Evolutionary conservation across 2,888 invertebrate genomes (phyloP).

Genomic region (Plebejus melissa): DNA sequence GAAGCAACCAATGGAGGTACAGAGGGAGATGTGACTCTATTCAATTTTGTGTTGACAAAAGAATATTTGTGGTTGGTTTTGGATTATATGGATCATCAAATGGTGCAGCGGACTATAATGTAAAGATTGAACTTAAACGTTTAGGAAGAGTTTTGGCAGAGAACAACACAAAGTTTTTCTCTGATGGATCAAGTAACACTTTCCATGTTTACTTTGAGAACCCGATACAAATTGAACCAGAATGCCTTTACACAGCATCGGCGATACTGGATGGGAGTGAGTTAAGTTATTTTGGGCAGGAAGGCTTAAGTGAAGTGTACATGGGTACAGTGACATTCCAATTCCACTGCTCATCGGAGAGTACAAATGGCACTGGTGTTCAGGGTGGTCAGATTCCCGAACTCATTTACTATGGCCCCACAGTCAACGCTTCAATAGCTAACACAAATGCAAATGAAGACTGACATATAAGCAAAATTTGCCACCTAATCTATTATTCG

Average conservation of each 20-base stretch:
- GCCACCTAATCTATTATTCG: conserved; percentile 56
- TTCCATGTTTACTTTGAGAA: conserved; percentile 91
- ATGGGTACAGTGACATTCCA: conserved; percentile 97
- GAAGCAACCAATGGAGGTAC: conserved; percentile 98
- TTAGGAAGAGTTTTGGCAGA: conserved; percentile 93
- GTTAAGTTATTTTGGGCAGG: conserved; percentile 97
- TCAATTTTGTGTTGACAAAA: conserved; percentile 96
- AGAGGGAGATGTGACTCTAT: conserved; percentile 97
- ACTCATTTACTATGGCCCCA: conserved; percentile 95
- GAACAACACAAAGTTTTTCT: conserved; percentile 95
- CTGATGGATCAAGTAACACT: conserved; percentile 97
- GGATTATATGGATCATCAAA: conserved; percentile 97
- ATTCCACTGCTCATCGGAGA: conserved; percentile 97
- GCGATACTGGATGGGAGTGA: conserved; percentile 96
- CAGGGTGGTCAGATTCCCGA: conserved; percentile 99
- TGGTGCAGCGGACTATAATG: conserved; percentile 96
- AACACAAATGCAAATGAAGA: conserved; percentile 70
- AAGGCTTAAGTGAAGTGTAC: conserved; percentile 96
- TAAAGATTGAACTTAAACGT: conserved; percentile 95
- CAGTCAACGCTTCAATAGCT: conserved; percentile 67
- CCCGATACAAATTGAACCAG: conserved; percentile 93
- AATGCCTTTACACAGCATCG: conserved; percentile 97
- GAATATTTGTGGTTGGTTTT: conserved; percentile 97
- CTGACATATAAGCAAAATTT: conserved; percentile 63
- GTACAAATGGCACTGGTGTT: conserved; percentile 98